Base-by-base conservation (phyloP, 2,888 invertebrate species). In the Trissolcus brochymenae region DNA sequence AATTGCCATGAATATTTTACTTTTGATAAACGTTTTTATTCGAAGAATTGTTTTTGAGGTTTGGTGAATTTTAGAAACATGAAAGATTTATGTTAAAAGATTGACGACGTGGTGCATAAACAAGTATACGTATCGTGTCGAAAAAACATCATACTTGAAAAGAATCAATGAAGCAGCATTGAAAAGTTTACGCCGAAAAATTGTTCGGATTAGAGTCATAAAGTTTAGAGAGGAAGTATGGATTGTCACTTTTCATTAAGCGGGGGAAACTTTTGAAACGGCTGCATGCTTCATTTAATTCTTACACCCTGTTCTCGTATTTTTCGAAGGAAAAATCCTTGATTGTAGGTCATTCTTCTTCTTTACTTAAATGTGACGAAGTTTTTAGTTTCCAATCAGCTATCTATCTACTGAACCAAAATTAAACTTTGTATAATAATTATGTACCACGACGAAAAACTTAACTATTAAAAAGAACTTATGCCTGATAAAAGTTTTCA, bases 231-330 rank as follows among this genome's bases (percentile, higher is more conserved):
- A 55, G 35, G 35, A 66, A 66, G 40, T 54, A 60, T 60, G 46
- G 67, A 46, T 54, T 68, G 67, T 68, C 67, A 68, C 61, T 68
- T 68, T 68, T 61, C 68, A 61, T 68, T 68, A 55, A 68, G 49
- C 55, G 50, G 55, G 55, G 2, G 11, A 49, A 68, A 68, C 68
- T 68, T 68, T 68, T 54, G 35, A 60, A 61, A 55, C 61, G 21
- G 40, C 29, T 29, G 19, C 43, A 55, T 61, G 68, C 55, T 68
- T 68, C 54, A 61, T 61, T 68, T 60, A 43, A 68, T 61, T 61
- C 60, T 68, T 61, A 55, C 68, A 68, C 61, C 49, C 55, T 61
- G 59, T 43, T 59, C 19, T n/a, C 67, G 35, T 59, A 66, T 67
- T 67, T 67, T 67, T 67, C 46, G 40, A 29, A 7, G 35, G 51